phyloP scores from a whole-genome alignment of 2,113 vertebrate genomes.

The Pelvicachromis taeniatus region DNA sequence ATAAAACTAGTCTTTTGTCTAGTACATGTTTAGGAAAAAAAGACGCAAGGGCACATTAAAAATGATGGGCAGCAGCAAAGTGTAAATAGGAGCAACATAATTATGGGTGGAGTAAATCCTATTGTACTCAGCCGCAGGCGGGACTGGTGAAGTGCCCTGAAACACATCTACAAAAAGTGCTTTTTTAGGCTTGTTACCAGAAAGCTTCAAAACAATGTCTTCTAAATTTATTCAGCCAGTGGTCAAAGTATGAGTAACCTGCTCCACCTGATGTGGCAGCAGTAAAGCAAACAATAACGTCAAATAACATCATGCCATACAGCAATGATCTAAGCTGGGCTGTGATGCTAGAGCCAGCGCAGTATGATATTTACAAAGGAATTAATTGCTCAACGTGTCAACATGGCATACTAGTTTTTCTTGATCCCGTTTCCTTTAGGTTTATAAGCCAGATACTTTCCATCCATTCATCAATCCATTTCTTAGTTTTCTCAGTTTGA shows the following conservation, averaged over 20 bases:
- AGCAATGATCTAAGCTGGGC: not conserved
- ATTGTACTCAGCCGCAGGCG: conserved; percentile 29
- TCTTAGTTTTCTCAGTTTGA: not conserved
- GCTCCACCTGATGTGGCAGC: not conserved
- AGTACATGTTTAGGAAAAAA: conserved; percentile 26
- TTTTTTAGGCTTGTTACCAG: not conserved
- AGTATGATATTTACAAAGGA: not conserved
- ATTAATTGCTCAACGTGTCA: not conserved
- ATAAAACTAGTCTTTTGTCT: conserved; percentile 22
- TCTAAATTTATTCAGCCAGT: not conserved
- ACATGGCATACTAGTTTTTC: not conserved
- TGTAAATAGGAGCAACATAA: conserved; percentile 46
- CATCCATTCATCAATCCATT: accelerated
- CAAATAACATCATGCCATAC: not conserved
- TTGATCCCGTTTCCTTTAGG: not conserved
- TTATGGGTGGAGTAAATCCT: conserved; percentile 54
- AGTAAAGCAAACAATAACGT: no score
- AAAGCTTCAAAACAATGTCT: not conserved
- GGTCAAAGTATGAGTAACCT: not conserved
- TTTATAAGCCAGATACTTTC: not conserved
- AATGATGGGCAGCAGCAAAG: conserved; percentile 38
- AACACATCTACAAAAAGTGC: not conserved
- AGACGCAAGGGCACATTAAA: conserved; percentile 18
- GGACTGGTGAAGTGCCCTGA: not conserved
- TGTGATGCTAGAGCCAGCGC: not conserved